These are phyloP conservation scores for Eustalomyia histrio DNA, from an alignment of 2,888 invertebrate species.

Conservation along the genomic window DNA sequence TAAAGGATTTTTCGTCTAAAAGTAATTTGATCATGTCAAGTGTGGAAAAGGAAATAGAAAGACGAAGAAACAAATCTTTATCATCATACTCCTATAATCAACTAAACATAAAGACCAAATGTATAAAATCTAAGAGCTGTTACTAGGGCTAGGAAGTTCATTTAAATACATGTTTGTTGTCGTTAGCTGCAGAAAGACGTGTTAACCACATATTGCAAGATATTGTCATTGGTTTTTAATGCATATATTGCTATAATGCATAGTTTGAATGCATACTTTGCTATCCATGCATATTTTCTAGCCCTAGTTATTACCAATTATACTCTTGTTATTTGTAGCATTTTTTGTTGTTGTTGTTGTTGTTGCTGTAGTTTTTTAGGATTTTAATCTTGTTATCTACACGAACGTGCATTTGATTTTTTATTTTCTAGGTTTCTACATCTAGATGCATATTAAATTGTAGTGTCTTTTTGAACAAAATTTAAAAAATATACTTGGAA, in stretches of 20 bases:
- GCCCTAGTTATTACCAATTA: conserved; percentile 65
- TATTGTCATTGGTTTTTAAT: too few relatives aligned
- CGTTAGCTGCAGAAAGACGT: too few relatives aligned
- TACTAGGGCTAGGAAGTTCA: too few relatives aligned
- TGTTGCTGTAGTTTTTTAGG: conserved; percentile 59
- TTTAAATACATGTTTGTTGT: too few relatives aligned
- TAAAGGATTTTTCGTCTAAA: conserved; percentile 60
- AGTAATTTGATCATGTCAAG: conserved; percentile 65
- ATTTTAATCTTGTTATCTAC: conserved; percentile 65
- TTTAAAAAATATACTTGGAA: conserved; percentile 31
- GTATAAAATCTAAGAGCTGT: conserved; percentile 53
- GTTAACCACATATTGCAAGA: too few relatives aligned
- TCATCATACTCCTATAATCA: conserved; percentile 35
- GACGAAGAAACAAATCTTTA: conserved; percentile 59
- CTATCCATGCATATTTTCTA: too few relatives aligned
- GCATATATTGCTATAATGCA: too few relatives aligned
- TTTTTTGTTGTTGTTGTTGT: conserved; percentile 7
- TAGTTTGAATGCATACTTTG: too few relatives aligned
- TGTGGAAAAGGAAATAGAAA: conserved; percentile 62
- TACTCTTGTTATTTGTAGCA: conserved; percentile 40
- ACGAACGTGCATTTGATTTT: conserved; percentile 63
- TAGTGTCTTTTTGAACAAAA: conserved; percentile 23
- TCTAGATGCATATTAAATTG: conserved; percentile 64
- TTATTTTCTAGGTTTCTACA: conserved; percentile 27
- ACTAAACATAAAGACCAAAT: conserved; percentile 9